These are phyloP conservation scores for Acromyrmex echinatior DNA, from an alignment of 1,140 invertebrate species.

Conservation along the genomic window DNA sequence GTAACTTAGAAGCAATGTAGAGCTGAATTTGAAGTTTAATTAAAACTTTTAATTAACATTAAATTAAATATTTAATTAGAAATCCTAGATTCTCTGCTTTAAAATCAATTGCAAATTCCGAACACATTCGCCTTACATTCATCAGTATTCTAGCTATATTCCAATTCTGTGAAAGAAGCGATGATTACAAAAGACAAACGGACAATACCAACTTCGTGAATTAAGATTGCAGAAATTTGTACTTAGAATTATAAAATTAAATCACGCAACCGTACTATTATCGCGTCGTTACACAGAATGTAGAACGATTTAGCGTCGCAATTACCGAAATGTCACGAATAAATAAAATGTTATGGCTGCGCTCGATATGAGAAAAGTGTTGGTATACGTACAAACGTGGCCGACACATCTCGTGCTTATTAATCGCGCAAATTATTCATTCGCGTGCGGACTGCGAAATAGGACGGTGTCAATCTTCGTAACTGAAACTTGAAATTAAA, in stretches of 20 bases:
- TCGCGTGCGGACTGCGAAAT: conserved; percentile 55
- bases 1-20: neutral
- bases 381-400: conserved; percentile 15
- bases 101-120: neutral
- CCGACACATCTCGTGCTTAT: conserved; percentile 47
- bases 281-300: neutral
- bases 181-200: neutral
- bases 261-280: neutral
- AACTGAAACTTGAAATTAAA: conserved; percentile 50
- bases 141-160: neutral
- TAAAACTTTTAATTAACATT: neutral
- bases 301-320: neutral
- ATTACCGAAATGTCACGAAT: conserved; percentile 42
- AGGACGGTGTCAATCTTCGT: conserved; percentile 51
- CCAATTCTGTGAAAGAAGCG: neutral
- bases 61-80: neutral
- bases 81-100: neutral
- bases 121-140: neutral
- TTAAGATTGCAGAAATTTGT: neutral
- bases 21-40: conserved; percentile 3
- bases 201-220: neutral
- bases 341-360: conserved; percentile 24
- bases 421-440: conserved; percentile 62
- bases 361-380: conserved; percentile 19
- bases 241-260: conserved; percentile 16